These are phyloP conservation scores for Chinchilla lanigera DNA, from an alignment of 2,113 vertebrate genomes.

Conservation along the genomic window DNA sequence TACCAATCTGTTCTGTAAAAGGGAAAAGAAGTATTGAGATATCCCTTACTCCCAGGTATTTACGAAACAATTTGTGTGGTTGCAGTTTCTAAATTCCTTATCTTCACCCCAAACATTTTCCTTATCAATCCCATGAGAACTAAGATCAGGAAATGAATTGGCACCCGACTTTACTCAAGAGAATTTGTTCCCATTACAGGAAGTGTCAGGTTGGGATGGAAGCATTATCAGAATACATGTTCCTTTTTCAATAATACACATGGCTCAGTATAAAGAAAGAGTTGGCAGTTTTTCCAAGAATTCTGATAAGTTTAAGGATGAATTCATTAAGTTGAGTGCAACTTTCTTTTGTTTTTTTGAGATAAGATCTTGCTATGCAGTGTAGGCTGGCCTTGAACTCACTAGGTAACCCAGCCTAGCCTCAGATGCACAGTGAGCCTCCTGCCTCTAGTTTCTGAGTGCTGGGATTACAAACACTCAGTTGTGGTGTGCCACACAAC, in stretches of 20 bases:
- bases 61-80: not conserved
- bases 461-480: not conserved
- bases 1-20: not conserved
- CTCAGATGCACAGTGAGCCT: not conserved
- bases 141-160: not conserved
- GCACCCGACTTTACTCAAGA: not conserved
- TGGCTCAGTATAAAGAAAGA: not conserved
- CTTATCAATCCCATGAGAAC: not conserved
- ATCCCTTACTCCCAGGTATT: not conserved
- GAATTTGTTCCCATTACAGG: not conserved
- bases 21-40: not conserved
- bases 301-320: not conserved
- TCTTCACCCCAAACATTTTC: not conserved
- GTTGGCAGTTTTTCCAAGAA: not conserved
- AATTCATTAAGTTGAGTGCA: not conserved
- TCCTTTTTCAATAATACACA: not conserved
- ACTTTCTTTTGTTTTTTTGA: not conserved
- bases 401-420: not conserved
- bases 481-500: not conserved
- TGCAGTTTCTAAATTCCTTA: not conserved
- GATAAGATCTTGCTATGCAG: not conserved
- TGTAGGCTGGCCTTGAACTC: not conserved
- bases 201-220: not conserved
- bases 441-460: not conserved
- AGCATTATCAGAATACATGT: not conserved